phyloP scores from a whole-genome alignment of 92 coral and sea anemone species.

The Parazoanthus darwini region DNA sequence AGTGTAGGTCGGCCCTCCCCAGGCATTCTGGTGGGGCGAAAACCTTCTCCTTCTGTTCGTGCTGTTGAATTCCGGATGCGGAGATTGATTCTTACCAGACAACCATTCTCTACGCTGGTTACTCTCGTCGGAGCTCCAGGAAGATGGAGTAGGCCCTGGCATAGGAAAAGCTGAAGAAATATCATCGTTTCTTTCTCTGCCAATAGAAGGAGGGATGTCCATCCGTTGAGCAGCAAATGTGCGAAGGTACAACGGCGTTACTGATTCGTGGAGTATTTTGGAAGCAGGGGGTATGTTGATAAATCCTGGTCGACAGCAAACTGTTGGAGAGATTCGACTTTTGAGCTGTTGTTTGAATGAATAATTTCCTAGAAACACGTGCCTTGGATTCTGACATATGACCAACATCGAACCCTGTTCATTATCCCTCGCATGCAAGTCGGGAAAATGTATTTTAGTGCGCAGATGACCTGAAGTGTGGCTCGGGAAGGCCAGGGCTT shows the following conservation, averaged over 20 bases:
- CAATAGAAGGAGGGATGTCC: not conserved
- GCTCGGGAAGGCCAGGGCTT: slow-evolving; percentile 17
- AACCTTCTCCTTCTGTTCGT: slow-evolving; percentile 12
- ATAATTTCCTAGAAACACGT: slow-evolving; percentile 19
- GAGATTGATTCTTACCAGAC: not conserved
- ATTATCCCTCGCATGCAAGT: slow-evolving; percentile 2
- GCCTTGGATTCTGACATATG: not conserved
- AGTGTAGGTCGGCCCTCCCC: slow-evolving; percentile 42
- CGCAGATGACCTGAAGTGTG: slow-evolving; percentile 35
- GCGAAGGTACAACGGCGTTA: slow-evolving; percentile 12
- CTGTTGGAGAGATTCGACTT: not conserved
- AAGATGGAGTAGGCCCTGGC: not conserved
- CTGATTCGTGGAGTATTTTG: not conserved
- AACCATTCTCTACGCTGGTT: not conserved
- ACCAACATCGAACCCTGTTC: slow-evolving; percentile 11
- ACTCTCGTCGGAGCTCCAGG: slow-evolving; percentile 16
- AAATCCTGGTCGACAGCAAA: not conserved
- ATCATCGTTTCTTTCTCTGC: not conserved
- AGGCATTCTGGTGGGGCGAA: slow-evolving; percentile 35
- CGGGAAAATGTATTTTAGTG: slow-evolving; percentile 38
- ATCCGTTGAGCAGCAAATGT: slow-evolving; percentile 30
- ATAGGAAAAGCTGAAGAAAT: slow-evolving; percentile 19
- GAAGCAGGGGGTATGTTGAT: not conserved
- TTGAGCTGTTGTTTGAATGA: slow-evolving; percentile 11
- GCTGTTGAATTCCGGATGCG: slow-evolving; percentile 11